A percentile compares a stretch with the other conserved stretches of the same genome.
These are phyloP conservation scores for Bufo gargarizans DNA, from an alignment of 2,113 vertebrate species.

Conservation along the genomic window DNA sequence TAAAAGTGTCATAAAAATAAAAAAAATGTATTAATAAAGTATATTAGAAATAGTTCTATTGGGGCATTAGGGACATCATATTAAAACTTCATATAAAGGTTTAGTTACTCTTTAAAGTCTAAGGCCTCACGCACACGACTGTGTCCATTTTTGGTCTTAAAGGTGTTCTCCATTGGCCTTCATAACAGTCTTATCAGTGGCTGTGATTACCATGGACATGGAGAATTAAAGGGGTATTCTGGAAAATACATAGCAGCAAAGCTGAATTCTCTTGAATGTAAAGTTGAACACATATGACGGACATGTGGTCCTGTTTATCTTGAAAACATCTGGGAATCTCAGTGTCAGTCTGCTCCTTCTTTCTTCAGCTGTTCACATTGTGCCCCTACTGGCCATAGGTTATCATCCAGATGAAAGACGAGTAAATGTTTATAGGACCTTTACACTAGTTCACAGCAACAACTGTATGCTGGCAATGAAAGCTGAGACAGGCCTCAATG, in stretches of 20 bases:
- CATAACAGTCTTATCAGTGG: no score
- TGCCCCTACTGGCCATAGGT: neutral
- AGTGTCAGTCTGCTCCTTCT: neutral
- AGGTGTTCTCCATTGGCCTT: no score
- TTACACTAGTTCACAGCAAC: neutral
- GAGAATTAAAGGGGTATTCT: no score
- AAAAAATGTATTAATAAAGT: no score
- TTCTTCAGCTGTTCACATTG: neutral
- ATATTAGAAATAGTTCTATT: no score
- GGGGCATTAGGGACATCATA: no score
- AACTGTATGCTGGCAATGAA: constrained; percentile 12
- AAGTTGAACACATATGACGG: neutral
- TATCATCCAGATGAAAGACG: constrained; percentile 7
- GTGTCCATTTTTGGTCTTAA: no score
- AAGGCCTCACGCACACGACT: no score
- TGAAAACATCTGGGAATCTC: neutral
- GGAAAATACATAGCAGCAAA: neutral
- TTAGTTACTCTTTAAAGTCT: no score
- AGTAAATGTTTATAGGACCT: constrained; percentile 2
- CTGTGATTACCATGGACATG: no score
- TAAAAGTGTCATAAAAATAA: no score
- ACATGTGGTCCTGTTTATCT: neutral
- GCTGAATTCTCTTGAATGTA: neutral
- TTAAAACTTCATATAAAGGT: no score
- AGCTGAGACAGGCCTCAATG: constrained; percentile 8